Conservation (phyloP, 2,888 invertebrate species). For the Apodemia zela region DNA sequence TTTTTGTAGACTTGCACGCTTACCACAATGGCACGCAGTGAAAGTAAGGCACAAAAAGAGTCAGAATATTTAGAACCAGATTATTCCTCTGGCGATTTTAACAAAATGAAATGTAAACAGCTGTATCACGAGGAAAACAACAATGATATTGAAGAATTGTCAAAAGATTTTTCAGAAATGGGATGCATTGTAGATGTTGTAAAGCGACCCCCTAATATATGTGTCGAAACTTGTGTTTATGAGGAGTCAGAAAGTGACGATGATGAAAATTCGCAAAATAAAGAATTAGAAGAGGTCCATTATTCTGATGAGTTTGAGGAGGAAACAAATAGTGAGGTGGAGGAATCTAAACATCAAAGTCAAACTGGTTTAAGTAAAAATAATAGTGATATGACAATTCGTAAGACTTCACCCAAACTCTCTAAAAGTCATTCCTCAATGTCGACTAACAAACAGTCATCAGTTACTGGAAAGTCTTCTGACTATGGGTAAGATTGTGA, state of each 20-base stretch:
- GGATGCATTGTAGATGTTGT: conserved; percentile 69
- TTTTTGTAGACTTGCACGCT: conserved; percentile 57
- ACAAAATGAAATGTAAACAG: conserved; percentile 56
- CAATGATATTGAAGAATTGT: conserved; percentile 68
- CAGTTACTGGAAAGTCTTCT: conserved; percentile 57
- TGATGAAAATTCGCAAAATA: conserved; percentile 2
- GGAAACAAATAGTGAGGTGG: conserved; percentile 53
- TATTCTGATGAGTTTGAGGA: conserved; percentile 76
- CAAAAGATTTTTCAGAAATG: conserved; percentile 69
- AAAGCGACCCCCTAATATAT: conserved; percentile 65
- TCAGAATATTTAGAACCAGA: conserved; percentile 49
- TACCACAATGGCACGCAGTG: conserved; percentile 58
- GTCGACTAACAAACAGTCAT: conserved; percentile 42
- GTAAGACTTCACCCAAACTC: conserved; percentile 47
- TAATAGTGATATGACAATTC: conserved; percentile 31
- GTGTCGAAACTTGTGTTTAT: conserved; percentile 63
- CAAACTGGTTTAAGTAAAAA: conserved; percentile 38
- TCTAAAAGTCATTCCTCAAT: conserved; percentile 59
- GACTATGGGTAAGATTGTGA: conserved; percentile 51
- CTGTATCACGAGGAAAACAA: conserved; percentile 68
- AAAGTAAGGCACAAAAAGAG: conserved; percentile 47
- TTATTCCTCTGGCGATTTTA: conserved; percentile 64
- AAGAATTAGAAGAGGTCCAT: conserved; percentile 47
- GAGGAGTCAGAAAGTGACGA: conserved; percentile 43
- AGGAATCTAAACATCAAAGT: conserved; percentile 40